phyloP scores from a whole-genome alignment of 64 coral and sea anemone genomes.

The Trachythela sp. region DNA sequence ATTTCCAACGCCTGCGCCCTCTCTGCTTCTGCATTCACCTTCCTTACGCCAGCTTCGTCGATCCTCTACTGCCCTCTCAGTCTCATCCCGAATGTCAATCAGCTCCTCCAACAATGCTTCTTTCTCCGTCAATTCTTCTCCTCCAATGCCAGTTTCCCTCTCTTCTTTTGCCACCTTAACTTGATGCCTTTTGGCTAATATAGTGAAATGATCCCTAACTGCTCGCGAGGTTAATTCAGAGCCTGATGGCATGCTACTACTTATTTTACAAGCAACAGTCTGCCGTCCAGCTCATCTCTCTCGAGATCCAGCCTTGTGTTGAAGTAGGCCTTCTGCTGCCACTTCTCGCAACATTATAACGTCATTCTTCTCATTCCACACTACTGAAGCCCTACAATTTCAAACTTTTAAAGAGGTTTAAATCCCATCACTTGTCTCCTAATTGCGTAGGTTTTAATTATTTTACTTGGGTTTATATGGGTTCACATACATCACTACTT shows the following conservation, averaged over 20 bases:
- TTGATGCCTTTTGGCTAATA: not conserved
- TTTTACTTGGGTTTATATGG: not conserved
- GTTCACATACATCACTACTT: not conserved
- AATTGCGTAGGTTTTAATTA: not conserved
- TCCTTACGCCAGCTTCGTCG: not conserved
- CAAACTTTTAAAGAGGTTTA: too few species aligned
- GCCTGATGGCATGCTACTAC: not conserved
- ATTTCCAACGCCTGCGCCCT: not conserved
- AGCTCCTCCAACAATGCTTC: constrained; percentile 7
- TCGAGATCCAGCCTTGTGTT: not conserved
- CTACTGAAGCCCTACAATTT: too few species aligned
- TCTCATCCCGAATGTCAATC: not conserved
- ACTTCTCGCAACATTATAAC: not conserved
- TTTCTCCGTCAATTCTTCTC: not conserved
- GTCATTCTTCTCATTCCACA: not conserved
- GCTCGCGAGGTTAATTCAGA: not conserved
- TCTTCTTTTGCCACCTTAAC: not conserved
- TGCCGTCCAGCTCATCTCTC: not conserved
- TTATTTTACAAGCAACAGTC: not conserved
- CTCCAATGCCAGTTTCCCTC: not conserved
- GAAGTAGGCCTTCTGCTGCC: not conserved
- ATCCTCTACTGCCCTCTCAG: not conserved
- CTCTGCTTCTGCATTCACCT: not conserved
- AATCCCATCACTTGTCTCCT: too few species aligned
- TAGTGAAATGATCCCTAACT: not conserved